These are phyloP conservation scores for Arrhamphus sclerolepis DNA, from an alignment of 2,797 vertebrate species.

Conservation along the genomic window DNA sequence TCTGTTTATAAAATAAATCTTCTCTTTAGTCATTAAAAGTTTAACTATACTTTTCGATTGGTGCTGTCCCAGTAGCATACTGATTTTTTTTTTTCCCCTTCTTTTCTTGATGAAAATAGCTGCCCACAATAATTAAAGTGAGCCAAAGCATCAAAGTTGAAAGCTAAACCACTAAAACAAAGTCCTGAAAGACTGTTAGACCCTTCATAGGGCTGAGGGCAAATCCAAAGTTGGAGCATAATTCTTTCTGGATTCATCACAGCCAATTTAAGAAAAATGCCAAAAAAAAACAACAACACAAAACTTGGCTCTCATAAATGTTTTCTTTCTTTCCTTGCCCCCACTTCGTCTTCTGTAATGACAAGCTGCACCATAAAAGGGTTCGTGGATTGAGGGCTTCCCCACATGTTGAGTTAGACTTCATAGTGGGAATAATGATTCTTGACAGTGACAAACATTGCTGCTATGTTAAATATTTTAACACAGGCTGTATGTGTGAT, in stretches of 20 bases:
- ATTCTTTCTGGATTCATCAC: neutral
- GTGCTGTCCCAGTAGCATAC: no score
- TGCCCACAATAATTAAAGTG: neutral
- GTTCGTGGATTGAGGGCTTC: no score
- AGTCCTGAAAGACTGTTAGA: constrained; percentile 2
- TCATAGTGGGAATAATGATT: neutral
- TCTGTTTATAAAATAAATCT: neutral
- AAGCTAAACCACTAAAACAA: neutral
- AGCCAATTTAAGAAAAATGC: no score
- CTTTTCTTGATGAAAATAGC: neutral
- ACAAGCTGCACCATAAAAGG: neutral
- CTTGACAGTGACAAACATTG: constrained; percentile 3
- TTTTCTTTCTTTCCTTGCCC: neutral
- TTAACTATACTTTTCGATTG: no score
- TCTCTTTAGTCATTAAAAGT: neutral
- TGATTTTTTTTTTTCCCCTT: neutral
- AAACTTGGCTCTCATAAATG: neutral
- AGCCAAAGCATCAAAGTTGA: neutral
- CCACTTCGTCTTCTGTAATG: neutral
- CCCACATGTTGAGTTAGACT: constrained; percentile 1
- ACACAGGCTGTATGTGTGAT: neutral
- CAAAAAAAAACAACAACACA: no score
- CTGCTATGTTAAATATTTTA: constrained; percentile 4
- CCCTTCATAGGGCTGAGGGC: neutral
- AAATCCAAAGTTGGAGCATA: constrained; percentile 6